Percentiles rank a stretch among this genome's conserved stretches.
These are phyloP conservation scores for Belgica antarctica DNA, from an alignment of 2,888 invertebrate species.

Conservation along the genomic window DNA sequence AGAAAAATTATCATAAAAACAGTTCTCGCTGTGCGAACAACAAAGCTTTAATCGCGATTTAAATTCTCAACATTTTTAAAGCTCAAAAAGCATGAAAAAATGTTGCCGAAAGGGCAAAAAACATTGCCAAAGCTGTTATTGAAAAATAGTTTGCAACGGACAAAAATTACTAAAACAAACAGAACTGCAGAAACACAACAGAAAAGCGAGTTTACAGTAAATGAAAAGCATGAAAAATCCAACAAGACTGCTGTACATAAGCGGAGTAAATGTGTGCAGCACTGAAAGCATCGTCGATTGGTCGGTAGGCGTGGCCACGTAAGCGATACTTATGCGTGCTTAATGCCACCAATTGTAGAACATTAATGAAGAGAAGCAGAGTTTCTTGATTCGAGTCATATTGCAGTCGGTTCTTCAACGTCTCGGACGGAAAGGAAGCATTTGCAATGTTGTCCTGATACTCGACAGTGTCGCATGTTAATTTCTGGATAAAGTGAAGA, in stretches of 20 bases:
- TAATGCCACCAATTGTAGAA: slow-evolving; percentile 32
- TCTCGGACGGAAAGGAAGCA: background rate
- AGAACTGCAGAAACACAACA: background rate
- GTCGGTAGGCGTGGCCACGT: slow-evolving; percentile 14
- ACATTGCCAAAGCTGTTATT: background rate
- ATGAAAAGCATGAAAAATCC: slow-evolving; percentile 5
- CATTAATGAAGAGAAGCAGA: slow-evolving; percentile 3
- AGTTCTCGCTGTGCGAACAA: background rate
- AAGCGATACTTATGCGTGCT: slow-evolving; percentile 20
- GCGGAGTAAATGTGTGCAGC: slow-evolving; percentile 3
- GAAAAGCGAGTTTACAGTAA: background rate
- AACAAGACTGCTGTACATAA: slow-evolving; percentile 12
- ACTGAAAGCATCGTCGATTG: slow-evolving; percentile 11
- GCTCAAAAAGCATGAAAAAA: no score
- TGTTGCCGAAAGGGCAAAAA: background rate
- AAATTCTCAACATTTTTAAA: no score
- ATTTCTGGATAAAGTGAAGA: background rate
- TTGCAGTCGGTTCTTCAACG: background rate
- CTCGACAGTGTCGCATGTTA: background rate
- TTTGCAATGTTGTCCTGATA: slow-evolving; percentile 13
- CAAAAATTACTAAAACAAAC: slow-evolving; percentile 26
- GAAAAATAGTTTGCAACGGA: background rate
- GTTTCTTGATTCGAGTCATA: slow-evolving; percentile 1
- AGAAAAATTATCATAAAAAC: background rate
- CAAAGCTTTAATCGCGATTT: background rate